phyloP scores from a whole-genome alignment of 2,113 vertebrate genomes.

The Blennius ocellaris region DNA sequence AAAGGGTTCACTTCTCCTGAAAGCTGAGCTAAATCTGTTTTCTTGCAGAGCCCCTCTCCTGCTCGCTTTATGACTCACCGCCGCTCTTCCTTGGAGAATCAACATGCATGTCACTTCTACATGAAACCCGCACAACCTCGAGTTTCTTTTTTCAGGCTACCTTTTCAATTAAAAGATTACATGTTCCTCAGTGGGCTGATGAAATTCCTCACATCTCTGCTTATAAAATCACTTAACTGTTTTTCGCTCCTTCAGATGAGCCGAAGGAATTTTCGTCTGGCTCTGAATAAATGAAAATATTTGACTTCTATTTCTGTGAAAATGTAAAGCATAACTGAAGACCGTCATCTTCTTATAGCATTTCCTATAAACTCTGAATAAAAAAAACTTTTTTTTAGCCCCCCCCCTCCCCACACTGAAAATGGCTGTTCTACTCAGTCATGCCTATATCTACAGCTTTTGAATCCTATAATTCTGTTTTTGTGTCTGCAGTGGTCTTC shows the following conservation, averaged over 20 bases:
- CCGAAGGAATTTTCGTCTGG: constrained; percentile 32
- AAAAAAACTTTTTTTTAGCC: background rate
- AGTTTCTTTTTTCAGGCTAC: constrained; percentile 25
- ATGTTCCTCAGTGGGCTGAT: constrained; percentile 12
- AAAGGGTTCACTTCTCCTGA: constrained; percentile 31
- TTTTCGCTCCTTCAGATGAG: constrained; percentile 32
- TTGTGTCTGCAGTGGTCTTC: constrained; percentile 81
- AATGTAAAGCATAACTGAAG: background rate
- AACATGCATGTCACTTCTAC: constrained; percentile 14
- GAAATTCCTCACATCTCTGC: constrained; percentile 12
- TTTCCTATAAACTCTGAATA: background rate
- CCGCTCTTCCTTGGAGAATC: background rate
- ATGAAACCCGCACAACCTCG: constrained; percentile 37
- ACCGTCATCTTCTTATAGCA: background rate
- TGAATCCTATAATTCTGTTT: background rate
- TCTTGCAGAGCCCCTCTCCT: constrained; percentile 4
- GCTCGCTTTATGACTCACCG: constrained; percentile 35
- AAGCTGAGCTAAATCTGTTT: constrained; percentile 38
- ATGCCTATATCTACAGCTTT: background rate
- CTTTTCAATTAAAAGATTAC: constrained; percentile 49
- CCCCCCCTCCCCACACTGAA: background rate
- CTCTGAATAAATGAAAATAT: constrained; percentile 35
- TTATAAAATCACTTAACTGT: constrained; percentile 24
- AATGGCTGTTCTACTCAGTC: background rate
- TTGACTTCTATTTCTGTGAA: constrained; percentile 5